Conservation (phyloP, 2,113 vertebrate genomes). For the Fregetta grallaria region DNA sequence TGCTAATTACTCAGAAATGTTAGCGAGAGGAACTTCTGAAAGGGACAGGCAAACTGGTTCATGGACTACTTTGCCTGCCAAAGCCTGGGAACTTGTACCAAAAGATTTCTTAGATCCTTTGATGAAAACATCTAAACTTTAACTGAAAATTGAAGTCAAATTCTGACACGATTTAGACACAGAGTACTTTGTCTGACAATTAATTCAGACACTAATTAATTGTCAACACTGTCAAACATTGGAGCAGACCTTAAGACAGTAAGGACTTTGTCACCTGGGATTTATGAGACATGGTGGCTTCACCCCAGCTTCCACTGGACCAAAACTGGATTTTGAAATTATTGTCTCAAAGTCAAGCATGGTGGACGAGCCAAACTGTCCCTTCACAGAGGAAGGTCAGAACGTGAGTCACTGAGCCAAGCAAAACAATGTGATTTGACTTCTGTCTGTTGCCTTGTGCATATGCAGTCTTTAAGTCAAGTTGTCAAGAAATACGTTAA, state of each 20-base stretch:
- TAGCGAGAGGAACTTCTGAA: slow-evolving; percentile 2
- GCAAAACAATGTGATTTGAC: background rate
- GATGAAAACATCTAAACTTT: background rate
- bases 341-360: background rate
- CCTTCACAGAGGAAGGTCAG: background rate
- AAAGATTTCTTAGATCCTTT: background rate
- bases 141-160: slow-evolving; percentile 5
- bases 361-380: background rate
- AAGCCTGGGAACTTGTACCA: background rate
- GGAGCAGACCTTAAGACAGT: background rate
- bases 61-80: background rate
- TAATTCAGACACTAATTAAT: background rate
- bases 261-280: background rate
- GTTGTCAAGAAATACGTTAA: background rate
- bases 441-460: background rate
- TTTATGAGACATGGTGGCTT: background rate
- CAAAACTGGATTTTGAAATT: background rate
- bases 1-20: background rate
- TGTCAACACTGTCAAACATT: background rate
- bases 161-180: background rate
- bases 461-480: background rate
- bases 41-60: background rate
- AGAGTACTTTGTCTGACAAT: background rate
- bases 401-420: background rate
- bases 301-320: background rate